Evolutionary conservation across 2,113 vertebrate species (phyloP).

Genomic region (Phylloscopus trochiloides): DNA sequence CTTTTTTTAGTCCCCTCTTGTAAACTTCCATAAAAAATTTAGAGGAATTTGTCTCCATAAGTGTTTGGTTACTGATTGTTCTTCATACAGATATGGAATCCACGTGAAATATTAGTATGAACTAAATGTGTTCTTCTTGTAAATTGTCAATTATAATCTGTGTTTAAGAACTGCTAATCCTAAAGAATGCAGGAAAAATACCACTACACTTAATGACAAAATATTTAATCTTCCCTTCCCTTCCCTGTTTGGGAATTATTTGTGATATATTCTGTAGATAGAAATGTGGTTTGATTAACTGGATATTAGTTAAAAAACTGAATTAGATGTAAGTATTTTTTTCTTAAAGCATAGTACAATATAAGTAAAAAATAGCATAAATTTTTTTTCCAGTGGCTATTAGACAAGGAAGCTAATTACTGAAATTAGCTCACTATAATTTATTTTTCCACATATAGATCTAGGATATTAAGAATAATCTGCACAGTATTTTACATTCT

Average conservation of each 20-base stretch:
- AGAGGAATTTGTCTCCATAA: not conserved
- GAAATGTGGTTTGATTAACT: not conserved
- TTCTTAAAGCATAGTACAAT: not conserved
- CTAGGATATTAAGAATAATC: not conserved
- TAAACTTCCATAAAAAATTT: not conserved
- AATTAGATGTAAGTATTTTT: not conserved
- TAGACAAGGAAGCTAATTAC: not conserved
- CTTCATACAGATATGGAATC: not conserved
- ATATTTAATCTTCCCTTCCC: not conserved
- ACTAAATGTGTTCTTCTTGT: not conserved
- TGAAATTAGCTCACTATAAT: not conserved
- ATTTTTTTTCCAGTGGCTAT: not conserved
- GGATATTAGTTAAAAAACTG: not conserved
- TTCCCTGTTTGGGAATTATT: not conserved
- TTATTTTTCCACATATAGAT: not conserved
- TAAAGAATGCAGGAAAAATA: not conserved
- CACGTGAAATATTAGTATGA: not conserved
- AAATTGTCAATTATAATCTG: not conserved
- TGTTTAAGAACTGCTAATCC: not conserved
- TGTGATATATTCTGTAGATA: not conserved
- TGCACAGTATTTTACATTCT: not conserved
- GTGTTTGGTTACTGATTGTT: not conserved
- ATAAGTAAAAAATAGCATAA: not conserved
- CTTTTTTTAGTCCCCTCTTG: not conserved
- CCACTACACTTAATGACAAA: not conserved